These are phyloP conservation scores for Pantherophis vulpinus DNA, from an alignment of 2,797 vertebrate species.

Conservation along the genomic window DNA sequence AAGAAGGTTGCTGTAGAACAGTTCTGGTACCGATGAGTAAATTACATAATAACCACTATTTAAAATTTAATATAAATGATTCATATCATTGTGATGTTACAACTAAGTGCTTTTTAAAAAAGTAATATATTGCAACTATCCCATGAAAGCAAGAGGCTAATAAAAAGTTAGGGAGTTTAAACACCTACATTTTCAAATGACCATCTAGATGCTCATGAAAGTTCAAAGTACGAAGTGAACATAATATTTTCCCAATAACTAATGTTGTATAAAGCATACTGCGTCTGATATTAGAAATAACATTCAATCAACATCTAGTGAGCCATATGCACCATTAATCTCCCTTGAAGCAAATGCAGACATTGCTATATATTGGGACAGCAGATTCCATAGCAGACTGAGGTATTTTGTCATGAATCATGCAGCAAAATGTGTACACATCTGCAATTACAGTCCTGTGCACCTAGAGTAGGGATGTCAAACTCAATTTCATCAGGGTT, in stretches of 20 bases:
- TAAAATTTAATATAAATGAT: not conserved
- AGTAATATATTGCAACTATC: not conserved
- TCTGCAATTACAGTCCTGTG: not conserved
- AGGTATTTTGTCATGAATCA: not conserved
- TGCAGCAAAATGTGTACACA: not conserved
- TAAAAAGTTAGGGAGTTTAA: not conserved
- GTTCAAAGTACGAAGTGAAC: too few species aligned
- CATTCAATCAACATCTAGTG: not conserved
- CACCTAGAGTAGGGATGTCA: not conserved
- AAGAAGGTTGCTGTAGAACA: not conserved
- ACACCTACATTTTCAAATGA: not conserved
- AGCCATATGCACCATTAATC: not conserved
- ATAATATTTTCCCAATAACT: not conserved
- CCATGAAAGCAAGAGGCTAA: not conserved
- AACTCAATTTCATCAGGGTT: too few species aligned
- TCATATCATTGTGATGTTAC: not conserved
- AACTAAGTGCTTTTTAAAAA: not conserved
- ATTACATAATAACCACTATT: not conserved
- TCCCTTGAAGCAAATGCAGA: not conserved
- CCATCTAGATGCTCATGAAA: not conserved
- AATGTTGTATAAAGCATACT: not conserved
- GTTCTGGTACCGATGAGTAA: not conserved
- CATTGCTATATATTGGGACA: not conserved
- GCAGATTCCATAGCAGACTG: not conserved
- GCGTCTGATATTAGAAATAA: not conserved